These are phyloP conservation scores for Seira ritae DNA, from an alignment of 2,888 invertebrate species.

Conservation along the genomic window DNA sequence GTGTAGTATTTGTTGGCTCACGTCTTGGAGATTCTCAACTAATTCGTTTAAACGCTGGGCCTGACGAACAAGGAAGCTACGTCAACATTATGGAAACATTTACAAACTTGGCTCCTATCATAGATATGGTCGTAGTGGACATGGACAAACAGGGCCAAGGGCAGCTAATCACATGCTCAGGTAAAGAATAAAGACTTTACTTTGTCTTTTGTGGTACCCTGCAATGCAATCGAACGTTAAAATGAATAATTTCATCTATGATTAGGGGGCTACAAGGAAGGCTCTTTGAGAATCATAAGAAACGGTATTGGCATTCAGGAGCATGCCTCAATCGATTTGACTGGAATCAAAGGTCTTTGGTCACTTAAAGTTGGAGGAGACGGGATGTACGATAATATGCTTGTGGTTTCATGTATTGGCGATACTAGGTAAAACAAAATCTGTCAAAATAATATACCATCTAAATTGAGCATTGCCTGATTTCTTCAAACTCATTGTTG, in stretches of 20 bases:
- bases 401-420: slow-evolving; percentile 97
- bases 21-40: slow-evolving; percentile 97
- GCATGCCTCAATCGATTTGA: slow-evolving; percentile 96
- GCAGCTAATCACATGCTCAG: slow-evolving; percentile 98
- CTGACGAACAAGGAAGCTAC: slow-evolving; percentile 91
- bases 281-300: slow-evolving; percentile 95
- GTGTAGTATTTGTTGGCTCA: slow-evolving; percentile 97
- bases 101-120: slow-evolving; percentile 97
- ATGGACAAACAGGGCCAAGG: slow-evolving; percentile 97
- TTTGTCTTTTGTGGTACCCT: not conserved
- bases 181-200: slow-evolving; percentile 75
- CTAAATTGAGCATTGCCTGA: not conserved
- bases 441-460: slow-evolving; percentile 13
- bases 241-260: slow-evolving; percentile 27
- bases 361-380: slow-evolving; percentile 86
- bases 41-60: slow-evolving; percentile 88
- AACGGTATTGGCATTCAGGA: slow-evolving; percentile 99
- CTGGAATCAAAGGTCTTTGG: slow-evolving; percentile 99
- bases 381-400: slow-evolving; percentile 85
- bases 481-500: not conserved
- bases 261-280: slow-evolving; percentile 94
- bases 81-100: slow-evolving; percentile 94
- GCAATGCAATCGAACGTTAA: not conserved
- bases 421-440: slow-evolving; percentile 87
- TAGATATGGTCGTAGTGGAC: slow-evolving; percentile 98